Conservation (phyloP, 2,113 vertebrate species). For the Melanocharis versteri region DNA sequence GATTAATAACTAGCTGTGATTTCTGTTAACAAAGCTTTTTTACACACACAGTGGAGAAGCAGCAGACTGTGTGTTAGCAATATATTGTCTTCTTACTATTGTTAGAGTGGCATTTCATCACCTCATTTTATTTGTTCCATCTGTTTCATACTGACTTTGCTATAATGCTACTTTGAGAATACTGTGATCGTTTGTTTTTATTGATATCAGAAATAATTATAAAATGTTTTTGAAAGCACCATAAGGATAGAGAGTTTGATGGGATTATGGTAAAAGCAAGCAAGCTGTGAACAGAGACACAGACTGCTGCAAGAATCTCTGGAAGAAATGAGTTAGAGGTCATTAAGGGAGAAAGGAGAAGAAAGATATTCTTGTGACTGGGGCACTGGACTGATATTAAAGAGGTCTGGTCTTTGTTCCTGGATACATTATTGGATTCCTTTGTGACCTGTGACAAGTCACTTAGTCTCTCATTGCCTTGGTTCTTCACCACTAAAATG, state of each 20-base stretch:
- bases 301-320: neutral
- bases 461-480: constrained; percentile 50
- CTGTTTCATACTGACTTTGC: constrained; percentile 36
- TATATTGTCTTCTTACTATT: constrained; percentile 40
- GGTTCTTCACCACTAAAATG: constrained; percentile 16
- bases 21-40: constrained; percentile 34
- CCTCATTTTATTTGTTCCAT: constrained; percentile 58
- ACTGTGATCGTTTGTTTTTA: constrained; percentile 18
- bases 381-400: neutral
- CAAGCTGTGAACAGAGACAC: neutral
- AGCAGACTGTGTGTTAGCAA: constrained; percentile 32
- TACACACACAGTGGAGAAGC: neutral
- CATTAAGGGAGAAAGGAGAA: constrained; percentile 30
- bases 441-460: constrained; percentile 29
- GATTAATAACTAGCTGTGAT: constrained; percentile 9
- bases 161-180: constrained; percentile 1
- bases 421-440: constrained; percentile 36
- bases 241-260: constrained; percentile 15
- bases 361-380: constrained; percentile 23
- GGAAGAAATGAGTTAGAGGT: constrained; percentile 15
- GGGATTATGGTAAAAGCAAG: neutral
- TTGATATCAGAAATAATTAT: constrained; percentile 31
- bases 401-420: constrained; percentile 31
- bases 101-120: constrained; percentile 34
- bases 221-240: constrained; percentile 6